Percentiles rank a stretch among this genome's conserved stretches.
Evolutionary conservation across 2,888 invertebrate genomes (phyloP).

Genomic region (Metopia argyrocephala): DNA sequence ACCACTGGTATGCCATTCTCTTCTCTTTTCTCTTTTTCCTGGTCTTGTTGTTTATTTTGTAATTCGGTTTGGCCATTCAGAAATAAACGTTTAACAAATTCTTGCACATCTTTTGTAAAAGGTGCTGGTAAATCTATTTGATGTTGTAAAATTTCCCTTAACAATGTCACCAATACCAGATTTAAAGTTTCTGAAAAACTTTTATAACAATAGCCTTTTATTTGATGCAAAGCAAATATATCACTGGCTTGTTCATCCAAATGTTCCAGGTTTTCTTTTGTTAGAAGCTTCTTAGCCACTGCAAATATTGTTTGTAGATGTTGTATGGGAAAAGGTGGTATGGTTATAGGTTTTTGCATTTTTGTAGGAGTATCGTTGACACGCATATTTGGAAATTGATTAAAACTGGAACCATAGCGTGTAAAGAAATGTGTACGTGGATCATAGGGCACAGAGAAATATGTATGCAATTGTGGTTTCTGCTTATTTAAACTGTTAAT

Average conservation of each 20-base stretch:
- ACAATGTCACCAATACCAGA: slow-evolving; percentile 93
- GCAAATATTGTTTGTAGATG: slow-evolving; percentile 89
- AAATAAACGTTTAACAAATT: slow-evolving; percentile 93
- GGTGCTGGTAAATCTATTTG: slow-evolving; percentile 92
- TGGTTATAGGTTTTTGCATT: slow-evolving; percentile 78
- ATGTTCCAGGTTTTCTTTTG: slow-evolving; percentile 88
- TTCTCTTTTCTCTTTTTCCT: slow-evolving; percentile 89
- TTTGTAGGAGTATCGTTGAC: slow-evolving; percentile 86
- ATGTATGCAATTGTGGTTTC: slow-evolving; percentile 77
- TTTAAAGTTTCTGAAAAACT: slow-evolving; percentile 97
- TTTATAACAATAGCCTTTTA: slow-evolving; percentile 92
- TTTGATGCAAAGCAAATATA: slow-evolving; percentile 85
- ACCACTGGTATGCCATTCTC: slow-evolving; percentile 85
- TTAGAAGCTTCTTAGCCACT: slow-evolving; percentile 90
- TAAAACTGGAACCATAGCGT: slow-evolving; percentile 95
- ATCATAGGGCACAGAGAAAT: slow-evolving; percentile 86
- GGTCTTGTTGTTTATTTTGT: slow-evolving; percentile 91
- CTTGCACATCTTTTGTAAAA: slow-evolving; percentile 95
- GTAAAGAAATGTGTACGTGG: slow-evolving; percentile 92
- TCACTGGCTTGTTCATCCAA: slow-evolving; percentile 92
- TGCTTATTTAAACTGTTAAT: slow-evolving; percentile 66
- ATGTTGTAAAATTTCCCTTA: slow-evolving; percentile 93
- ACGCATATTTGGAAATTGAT: slow-evolving; percentile 91
- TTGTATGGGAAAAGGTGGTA: slow-evolving; percentile 80
- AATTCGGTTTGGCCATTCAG: slow-evolving; percentile 95